These are phyloP conservation scores for Dichetophora obliterata DNA, from an alignment of 2,888 invertebrate genomes.

Conservation along the genomic window DNA sequence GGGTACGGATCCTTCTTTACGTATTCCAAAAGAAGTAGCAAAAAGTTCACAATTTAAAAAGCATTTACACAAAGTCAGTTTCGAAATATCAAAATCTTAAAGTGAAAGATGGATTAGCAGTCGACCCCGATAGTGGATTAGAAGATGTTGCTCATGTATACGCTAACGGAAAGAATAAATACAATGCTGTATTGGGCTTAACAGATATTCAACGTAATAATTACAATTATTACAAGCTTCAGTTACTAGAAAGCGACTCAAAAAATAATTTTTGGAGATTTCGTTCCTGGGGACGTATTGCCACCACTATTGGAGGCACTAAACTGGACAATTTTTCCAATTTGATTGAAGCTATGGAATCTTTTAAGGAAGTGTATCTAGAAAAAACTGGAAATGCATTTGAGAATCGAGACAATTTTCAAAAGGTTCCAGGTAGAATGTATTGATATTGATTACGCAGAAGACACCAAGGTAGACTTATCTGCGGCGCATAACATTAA, in stretches of 20 bases:
- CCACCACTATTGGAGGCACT: constrained; percentile 88
- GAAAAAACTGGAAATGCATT: constrained; percentile 91
- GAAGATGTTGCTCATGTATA: constrained; percentile 80
- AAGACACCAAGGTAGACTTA: constrained; percentile 68
- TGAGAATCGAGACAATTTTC: constrained; percentile 76
- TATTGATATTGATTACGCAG: constrained; percentile 90
- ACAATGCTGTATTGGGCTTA: constrained; percentile 83
- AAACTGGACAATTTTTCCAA: constrained; percentile 73
- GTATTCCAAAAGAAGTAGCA: constrained; percentile 71
- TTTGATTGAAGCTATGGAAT: constrained; percentile 73
- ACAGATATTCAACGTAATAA: constrained; percentile 89
- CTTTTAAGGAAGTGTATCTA: constrained; percentile 76
- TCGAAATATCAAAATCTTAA: constrained; percentile 77
- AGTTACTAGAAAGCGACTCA: constrained; percentile 84
- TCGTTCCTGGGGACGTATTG: constrained; percentile 96
- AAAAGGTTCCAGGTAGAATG: constrained; percentile 75
- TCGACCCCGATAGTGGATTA: constrained; percentile 91
- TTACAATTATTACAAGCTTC: constrained; percentile 96
- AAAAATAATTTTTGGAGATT: constrained; percentile 81
- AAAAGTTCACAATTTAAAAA: constrained; percentile 76
- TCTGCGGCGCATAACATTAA: constrained; percentile 68
- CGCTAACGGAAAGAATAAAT: constrained; percentile 72
- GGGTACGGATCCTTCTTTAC: constrained; percentile 78
- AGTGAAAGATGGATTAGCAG: constrained; percentile 87
- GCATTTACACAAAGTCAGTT: constrained; percentile 73